Conservation (phyloP, 2,113 vertebrate species). For the Oryzias woworae region DNA sequence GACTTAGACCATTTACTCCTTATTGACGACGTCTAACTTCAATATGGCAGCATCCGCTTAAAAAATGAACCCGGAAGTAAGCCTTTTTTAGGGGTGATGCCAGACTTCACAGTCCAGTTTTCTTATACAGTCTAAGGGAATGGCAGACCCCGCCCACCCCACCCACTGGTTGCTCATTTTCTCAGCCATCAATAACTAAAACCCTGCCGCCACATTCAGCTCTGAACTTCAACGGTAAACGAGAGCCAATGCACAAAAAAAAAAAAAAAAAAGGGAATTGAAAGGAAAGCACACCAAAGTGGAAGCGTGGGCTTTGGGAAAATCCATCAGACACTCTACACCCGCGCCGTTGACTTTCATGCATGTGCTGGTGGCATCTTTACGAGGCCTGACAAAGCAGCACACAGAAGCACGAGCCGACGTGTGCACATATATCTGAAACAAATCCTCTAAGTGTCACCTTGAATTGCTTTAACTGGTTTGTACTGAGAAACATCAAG, state of each 20-base stretch:
- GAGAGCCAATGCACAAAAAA: constrained; percentile 14
- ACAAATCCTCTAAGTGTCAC: constrained; percentile 35
- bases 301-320: constrained; percentile 51
- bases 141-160: background rate
- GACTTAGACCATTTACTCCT: too few relatives aligned
- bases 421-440: constrained; percentile 14
- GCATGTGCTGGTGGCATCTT: constrained; percentile 65
- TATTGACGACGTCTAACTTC: too few relatives aligned
- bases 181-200: background rate
- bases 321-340: constrained; percentile 66
- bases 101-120: background rate
- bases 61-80: too few relatives aligned
- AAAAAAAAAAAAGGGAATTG: constrained; percentile 15
- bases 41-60: too few relatives aligned
- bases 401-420: constrained; percentile 35
- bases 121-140: too few relatives aligned
- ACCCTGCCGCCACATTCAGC: background rate
- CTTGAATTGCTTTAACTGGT: constrained; percentile 10
- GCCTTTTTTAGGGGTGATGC: background rate
- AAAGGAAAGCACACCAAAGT: constrained; percentile 21
- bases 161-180: background rate
- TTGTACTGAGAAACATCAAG: too few relatives aligned
- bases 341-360: constrained; percentile 32
- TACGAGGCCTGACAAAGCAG: constrained; percentile 70
- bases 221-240: too few relatives aligned